Evolutionary conservation across 2,797 vertebrate species (phyloP).

Genomic region (Neosalanx taihuensis): DNA sequence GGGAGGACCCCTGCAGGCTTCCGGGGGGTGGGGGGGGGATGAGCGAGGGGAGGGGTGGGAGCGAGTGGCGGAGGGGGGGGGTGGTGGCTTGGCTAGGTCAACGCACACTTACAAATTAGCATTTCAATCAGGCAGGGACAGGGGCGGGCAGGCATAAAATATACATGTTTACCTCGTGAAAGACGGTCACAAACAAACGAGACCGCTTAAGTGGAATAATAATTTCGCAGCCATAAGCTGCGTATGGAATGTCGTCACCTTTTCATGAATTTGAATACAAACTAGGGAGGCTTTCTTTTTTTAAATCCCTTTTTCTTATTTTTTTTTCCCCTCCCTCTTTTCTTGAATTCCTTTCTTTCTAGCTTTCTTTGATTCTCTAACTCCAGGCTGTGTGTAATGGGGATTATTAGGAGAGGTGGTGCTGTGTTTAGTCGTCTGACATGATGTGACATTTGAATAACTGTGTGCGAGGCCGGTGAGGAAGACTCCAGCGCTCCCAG

Average conservation of each 20-base stretch:
- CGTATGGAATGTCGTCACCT: background rate
- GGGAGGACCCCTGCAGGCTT: constrained; percentile 76
- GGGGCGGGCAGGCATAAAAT: constrained; percentile 68
- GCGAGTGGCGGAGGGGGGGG: constrained; percentile 51
- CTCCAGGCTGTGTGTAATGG: constrained; percentile 60
- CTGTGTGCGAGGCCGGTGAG: constrained; percentile 66
- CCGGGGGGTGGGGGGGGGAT: constrained; percentile 56
- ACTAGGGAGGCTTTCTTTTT: too few species aligned
- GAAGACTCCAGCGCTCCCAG: constrained; percentile 41
- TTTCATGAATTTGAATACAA: too few species aligned
- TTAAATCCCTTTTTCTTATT: too few species aligned
- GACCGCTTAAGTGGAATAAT: constrained; percentile 36
- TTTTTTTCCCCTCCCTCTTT: background rate
- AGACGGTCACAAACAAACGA: constrained; percentile 67
- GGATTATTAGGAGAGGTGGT: constrained; percentile 64
- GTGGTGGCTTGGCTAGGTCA: constrained; percentile 69
- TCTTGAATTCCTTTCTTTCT: constrained; percentile 22
- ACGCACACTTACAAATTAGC: constrained; percentile 80
- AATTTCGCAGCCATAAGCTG: constrained; percentile 47
- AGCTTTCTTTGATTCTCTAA: constrained; percentile 35
- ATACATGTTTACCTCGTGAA: constrained; percentile 68
- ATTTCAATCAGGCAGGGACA: constrained; percentile 78
- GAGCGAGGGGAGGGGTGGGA: constrained; percentile 54
- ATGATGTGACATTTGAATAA: constrained; percentile 72
- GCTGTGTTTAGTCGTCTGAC: constrained; percentile 71